Evolutionary conservation across 64 coral and sea anemone genomes (phyloP).

Genomic region (Montipora efflorescens): DNA sequence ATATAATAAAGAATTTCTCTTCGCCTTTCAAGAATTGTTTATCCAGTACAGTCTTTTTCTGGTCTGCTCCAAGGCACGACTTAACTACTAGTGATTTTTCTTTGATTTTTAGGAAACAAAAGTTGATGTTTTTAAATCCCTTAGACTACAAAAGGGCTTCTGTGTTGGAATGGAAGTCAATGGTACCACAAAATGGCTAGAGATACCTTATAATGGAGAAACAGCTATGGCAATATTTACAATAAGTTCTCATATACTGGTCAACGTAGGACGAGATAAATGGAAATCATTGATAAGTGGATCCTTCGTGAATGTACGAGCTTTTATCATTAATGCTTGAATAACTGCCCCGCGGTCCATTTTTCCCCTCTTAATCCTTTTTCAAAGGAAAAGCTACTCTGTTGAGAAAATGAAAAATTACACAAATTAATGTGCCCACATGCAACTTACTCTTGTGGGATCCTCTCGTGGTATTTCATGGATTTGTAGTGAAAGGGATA

Average conservation of each 20-base stretch:
- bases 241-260: accelerated
- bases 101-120: constrained; percentile 18
- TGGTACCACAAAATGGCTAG: constrained; percentile 5
- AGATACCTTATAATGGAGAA: not conserved
- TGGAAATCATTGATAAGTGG: constrained; percentile 19
- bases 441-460: no score
- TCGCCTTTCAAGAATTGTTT: no score
- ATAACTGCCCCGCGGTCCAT: no score
- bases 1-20: no score
- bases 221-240: not conserved
- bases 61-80: not conserved
- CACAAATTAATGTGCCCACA: no score
- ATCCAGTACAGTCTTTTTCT: no score
- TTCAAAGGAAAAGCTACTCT: no score
- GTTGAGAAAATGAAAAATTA: no score
- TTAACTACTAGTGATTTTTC: not conserved
- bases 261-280: not conserved
- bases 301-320: constrained; percentile 18
- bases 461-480: no score
- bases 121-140: not conserved
- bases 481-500: no score
- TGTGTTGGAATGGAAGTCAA: constrained; percentile 48
- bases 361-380: no score
- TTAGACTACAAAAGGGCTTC: not conserved
- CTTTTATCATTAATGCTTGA: not conserved